A percentile compares a stretch with the other conserved stretches of the same genome.
Conservation (phyloP, 1,140 invertebrate species). For the Probaryconus sp. region DNA sequence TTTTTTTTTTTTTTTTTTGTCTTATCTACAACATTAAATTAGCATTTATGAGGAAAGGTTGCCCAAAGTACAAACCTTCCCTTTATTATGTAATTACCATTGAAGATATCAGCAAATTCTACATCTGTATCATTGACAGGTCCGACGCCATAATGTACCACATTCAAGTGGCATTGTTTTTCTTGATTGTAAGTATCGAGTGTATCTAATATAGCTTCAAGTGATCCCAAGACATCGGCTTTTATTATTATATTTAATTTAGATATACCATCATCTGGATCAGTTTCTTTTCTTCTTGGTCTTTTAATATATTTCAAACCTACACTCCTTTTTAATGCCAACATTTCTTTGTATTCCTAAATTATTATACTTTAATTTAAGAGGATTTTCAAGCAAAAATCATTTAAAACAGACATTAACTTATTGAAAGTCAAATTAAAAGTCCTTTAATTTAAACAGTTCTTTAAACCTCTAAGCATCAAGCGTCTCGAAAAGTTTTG, state of each 20-base stretch:
- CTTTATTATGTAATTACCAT: conserved; percentile 77
- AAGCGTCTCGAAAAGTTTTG: not conserved
- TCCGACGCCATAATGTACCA: conserved; percentile 95
- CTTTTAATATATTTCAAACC: conserved; percentile 76
- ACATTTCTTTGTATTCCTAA: conserved; percentile 82
- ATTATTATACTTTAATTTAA: conserved; percentile 42
- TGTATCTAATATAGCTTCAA: conserved; percentile 96
- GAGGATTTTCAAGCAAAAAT: conserved; percentile 22
- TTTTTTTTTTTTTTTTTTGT: no score
- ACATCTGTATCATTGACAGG: conserved; percentile 89
- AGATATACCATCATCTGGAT: conserved; percentile 73
- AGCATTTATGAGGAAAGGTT: no score
- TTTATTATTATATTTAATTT: conserved; percentile 82
- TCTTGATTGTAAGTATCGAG: conserved; percentile 90
- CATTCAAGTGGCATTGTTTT: conserved; percentile 86
- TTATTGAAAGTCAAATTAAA: conserved; percentile 5
- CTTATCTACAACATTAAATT: no score
- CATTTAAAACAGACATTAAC: no score
- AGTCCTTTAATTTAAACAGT: not conserved
- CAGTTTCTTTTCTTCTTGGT: conserved; percentile 79
- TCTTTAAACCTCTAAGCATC: conserved; percentile 9
- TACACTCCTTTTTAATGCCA: conserved; percentile 81
- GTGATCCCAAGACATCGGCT: conserved; percentile 91
- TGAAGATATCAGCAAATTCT: conserved; percentile 90
- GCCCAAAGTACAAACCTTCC: no score